A percentile compares a stretch with the other conserved stretches of the same genome.
These are phyloP conservation scores for Opisthocomus hoazin DNA, from an alignment of 2,113 vertebrate genomes.

Conservation along the genomic window DNA sequence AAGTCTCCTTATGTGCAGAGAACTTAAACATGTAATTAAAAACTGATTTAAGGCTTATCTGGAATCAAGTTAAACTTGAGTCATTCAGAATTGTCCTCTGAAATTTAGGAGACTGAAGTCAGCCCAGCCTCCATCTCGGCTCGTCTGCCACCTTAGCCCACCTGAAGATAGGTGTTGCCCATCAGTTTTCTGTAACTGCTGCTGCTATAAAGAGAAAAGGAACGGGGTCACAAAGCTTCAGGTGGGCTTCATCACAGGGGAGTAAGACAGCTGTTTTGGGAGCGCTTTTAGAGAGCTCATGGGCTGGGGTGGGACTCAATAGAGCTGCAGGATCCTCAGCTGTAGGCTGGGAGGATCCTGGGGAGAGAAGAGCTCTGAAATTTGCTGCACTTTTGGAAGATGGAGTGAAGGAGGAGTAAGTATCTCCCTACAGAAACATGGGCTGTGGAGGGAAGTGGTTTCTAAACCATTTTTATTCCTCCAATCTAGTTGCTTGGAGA, in stretches of 20 bases:
- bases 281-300: not conserved
- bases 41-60: not conserved
- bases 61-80: not conserved
- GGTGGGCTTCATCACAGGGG: not conserved
- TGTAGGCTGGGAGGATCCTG: not conserved
- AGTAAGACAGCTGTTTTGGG: not conserved
- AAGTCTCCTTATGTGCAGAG: not conserved
- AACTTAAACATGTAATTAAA: not conserved
- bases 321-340: not conserved
- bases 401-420: not conserved
- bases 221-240: not conserved
- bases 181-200: not conserved
- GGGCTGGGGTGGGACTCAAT: rapidly evolving
- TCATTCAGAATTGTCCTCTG: not conserved
- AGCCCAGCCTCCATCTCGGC: not conserved
- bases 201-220: not conserved
- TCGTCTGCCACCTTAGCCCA: not conserved
- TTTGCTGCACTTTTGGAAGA: not conserved
- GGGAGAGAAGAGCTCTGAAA: not conserved
- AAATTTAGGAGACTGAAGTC: not conserved
- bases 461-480: not conserved
- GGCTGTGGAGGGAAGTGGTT: not conserved
- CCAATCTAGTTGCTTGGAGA: not conserved
- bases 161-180: not conserved
- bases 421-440: rapidly evolving